Base-by-base conservation (phyloP, 2,888 invertebrate genomes). In the Corythucha ciliata region DNA sequence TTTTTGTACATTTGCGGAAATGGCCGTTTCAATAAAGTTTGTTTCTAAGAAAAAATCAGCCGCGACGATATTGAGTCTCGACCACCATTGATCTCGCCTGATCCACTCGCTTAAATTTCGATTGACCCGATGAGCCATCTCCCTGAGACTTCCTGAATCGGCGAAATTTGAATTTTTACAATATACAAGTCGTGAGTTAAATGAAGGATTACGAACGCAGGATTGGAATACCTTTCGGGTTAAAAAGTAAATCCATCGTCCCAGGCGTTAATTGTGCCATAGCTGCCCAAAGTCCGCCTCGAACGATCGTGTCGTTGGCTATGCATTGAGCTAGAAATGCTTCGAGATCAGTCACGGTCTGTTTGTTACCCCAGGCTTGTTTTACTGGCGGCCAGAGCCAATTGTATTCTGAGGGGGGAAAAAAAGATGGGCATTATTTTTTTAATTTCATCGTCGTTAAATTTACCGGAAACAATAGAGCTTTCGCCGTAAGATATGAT, bases 361-460 rank as follows among this genome's bases (percentile, higher is more conserved):
- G 68, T 42, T 67, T 65, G 63, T 80, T 76, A 10, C 78, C 80
- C 80, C 80, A 80, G 47, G 75, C 69, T 63, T 80, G 80, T 39
- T 74, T 73, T 59, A 80, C 67, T 20, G 73, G 70, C 1, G 78
- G 78, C 80, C 80, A 80, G 20, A 80, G 62, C 74, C 76, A 76
- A 49, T 69, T 69, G 62, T 75, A 73, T 58, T 70, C 78, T 78
- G 69, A 49, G 63, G 63, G 21, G n/a, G 44, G 42, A 47, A 26
- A 25, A 14, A 14, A 34, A 14, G 25, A 3, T 12, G 25, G 40
- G 6, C n/a, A 29, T 27, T 16, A n/a, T 42, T 26, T 42, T 26
- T n/a, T 25, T 5, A 4, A 24, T n/a, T 26, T 12, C 8, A 18
- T 14, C 12, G 8, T 29, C 8, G 29, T 6, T 29, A 18, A 10